Percentiles rank a stretch among this genome's conserved stretches.
These are phyloP conservation scores for Albula goreensis DNA, from an alignment of 2,113 vertebrate genomes.

Conservation along the genomic window DNA sequence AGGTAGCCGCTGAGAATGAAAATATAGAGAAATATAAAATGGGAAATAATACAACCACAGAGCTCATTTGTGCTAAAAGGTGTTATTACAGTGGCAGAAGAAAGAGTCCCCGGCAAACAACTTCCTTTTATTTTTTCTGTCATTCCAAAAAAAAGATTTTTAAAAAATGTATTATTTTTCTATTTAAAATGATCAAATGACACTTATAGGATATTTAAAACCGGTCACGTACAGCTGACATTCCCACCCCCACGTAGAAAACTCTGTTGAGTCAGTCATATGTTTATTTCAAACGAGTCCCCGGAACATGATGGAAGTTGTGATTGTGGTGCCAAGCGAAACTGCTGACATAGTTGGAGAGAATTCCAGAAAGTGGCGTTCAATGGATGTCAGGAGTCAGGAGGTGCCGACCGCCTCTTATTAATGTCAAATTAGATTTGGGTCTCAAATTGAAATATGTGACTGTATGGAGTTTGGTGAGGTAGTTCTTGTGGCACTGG, in stretches of 20 bases:
- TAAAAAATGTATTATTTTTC: constrained; percentile 34
- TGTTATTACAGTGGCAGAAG: constrained; percentile 53
- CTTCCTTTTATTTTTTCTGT: constrained; percentile 28
- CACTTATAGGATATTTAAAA: neutral
- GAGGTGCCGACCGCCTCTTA: too few relatives aligned
- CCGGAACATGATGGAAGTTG: neutral
- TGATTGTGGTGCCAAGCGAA: neutral
- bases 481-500: too few relatives aligned
- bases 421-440: too few relatives aligned
- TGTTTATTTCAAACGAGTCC: neutral
- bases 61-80: constrained; percentile 58
- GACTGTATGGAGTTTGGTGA: too few relatives aligned
- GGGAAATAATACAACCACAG: constrained; percentile 46
- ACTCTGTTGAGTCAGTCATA: neutral
- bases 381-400: too few relatives aligned
- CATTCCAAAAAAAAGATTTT: constrained; percentile 6
- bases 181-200: constrained; percentile 23
- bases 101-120: constrained; percentile 47
- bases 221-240: neutral
- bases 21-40: constrained; percentile 19
- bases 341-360: neutral
- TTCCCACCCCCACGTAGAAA: too few relatives aligned
- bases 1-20: constrained; percentile 14
- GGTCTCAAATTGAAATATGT: too few relatives aligned
- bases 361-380: neutral